phyloP scores from a whole-genome alignment of 1,140 invertebrate species.

The Caerostris darwini region DNA sequence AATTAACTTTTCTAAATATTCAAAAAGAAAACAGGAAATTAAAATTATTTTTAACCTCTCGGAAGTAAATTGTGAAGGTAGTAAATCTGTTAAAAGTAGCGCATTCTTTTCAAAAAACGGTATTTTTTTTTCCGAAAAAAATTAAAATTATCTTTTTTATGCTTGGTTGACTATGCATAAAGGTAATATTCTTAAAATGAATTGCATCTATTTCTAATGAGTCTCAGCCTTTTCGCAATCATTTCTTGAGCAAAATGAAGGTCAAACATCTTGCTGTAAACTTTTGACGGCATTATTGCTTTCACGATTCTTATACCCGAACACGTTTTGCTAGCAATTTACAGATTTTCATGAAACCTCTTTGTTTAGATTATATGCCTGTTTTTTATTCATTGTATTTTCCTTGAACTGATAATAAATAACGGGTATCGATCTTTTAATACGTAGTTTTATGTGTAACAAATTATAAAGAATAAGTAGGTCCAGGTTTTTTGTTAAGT shows the following conservation, averaged over 20 bases:
- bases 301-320: neutral
- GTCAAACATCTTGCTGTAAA: neutral
- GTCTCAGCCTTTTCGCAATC: neutral
- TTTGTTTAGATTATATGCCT: neutral
- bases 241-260: neutral
- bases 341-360: neutral
- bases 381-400: neutral
- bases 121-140: neutral
- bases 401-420: neutral
- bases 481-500: neutral
- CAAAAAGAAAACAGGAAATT: conserved; percentile 23
- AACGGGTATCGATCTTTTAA: neutral
- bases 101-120: conserved; percentile 5
- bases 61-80: neutral
- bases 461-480: neutral
- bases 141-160: neutral
- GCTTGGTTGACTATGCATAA: conserved; percentile 4
- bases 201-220: conserved; percentile 33
- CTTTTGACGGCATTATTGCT: neutral
- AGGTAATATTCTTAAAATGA: conserved; percentile 19
- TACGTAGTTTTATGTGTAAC: neutral
- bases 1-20: neutral
- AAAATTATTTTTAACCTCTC: neutral
- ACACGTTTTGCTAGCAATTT: neutral
- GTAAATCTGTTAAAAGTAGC: neutral